A percentile compares a stretch with the other conserved stretches of the same genome.
Evolutionary conservation across 2,888 invertebrate genomes (phyloP).

Genomic region (Sinohyriopsis cumingii): DNA sequence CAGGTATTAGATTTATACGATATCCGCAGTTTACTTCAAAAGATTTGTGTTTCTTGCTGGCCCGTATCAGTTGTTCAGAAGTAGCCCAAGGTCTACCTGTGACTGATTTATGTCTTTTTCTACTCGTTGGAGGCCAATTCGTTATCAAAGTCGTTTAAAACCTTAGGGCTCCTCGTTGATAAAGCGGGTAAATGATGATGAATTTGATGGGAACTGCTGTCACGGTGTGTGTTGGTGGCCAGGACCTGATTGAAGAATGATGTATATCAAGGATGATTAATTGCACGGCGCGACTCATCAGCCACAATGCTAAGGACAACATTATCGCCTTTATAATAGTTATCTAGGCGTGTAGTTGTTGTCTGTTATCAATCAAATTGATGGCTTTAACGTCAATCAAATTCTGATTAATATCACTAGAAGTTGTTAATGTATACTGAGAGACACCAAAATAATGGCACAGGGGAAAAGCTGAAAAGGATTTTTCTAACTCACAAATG

Average conservation of each 20-base stretch:
- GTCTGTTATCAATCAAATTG: conserved; percentile 32
- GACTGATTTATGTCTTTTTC: no score
- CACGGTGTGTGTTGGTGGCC: conserved; percentile 4
- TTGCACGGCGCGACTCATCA: conserved; percentile 3
- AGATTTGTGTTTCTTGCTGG: no score
- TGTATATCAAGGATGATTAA: conserved; percentile 9
- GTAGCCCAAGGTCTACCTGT: no score
- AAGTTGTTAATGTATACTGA: conserved; percentile 27
- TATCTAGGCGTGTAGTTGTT: conserved; percentile 18
- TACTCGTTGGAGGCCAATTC: background rate
- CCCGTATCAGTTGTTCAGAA: no score
- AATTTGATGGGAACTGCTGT: conserved; percentile 4
- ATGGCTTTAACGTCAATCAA: conserved; percentile 33
- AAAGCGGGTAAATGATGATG: conserved; percentile 9
- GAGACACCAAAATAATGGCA: no score
- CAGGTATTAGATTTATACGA: no score
- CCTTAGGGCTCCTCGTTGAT: conserved; percentile 5
- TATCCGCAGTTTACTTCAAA: no score
- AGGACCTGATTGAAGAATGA: conserved; percentile 9
- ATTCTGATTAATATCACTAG: conserved; percentile 34
- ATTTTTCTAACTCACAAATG: conserved; percentile 14
- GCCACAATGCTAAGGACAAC: conserved; percentile 2
- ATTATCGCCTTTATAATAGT: conserved; percentile 1
- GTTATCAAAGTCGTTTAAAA: conserved; percentile 8
- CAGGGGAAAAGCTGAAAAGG: no score